Conservation (phyloP, 1,140 invertebrate genomes). For the Drosophila eugracilis region DNA sequence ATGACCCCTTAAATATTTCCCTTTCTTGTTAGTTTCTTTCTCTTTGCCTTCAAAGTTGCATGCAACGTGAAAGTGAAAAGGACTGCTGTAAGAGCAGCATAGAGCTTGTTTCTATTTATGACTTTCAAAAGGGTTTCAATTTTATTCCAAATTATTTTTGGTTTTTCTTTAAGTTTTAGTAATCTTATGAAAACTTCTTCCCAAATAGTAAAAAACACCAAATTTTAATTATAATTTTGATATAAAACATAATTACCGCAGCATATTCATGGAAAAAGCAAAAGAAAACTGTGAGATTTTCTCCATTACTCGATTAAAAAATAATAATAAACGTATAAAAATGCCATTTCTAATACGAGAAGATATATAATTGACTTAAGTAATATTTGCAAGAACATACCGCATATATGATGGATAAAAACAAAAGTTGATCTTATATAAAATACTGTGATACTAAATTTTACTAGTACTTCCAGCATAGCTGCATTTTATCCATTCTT, state of each 20-base stretch:
- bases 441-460: conserved; percentile 85
- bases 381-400: conserved; percentile 49
- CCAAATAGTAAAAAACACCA: no score
- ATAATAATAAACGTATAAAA: conserved; percentile 24
- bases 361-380: conserved; percentile 48
- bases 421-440: conserved; percentile 84
- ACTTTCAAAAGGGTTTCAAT: no score
- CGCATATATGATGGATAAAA: conserved; percentile 46
- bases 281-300: conserved; percentile 12
- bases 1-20: neutral
- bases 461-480: conserved; percentile 85
- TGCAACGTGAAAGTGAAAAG: neutral
- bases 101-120: no score
- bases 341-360: no score
- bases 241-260: no score
- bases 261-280: neutral
- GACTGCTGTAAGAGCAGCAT: neutral
- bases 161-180: neutral
- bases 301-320: conserved; percentile 26
- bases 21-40: no score
- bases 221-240: no score
- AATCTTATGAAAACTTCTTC: no score
- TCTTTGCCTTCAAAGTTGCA: neutral
- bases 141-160: neutral
- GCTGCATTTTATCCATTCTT: conserved; percentile 85